phyloP scores from a whole-genome alignment of 2,797 vertebrate genomes.

The Acanthurus tractus region DNA sequence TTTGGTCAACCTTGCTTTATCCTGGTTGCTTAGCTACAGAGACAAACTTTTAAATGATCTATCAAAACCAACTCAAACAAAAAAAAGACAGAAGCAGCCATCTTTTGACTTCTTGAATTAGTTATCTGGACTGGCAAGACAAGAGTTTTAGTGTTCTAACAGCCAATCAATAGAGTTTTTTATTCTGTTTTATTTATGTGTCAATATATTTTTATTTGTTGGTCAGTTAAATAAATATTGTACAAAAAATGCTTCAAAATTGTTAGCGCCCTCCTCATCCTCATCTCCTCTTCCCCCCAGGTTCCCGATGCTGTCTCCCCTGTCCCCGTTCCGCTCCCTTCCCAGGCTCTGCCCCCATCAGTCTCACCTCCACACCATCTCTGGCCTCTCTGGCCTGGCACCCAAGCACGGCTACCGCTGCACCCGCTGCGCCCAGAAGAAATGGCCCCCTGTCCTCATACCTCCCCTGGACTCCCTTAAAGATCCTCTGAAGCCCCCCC shows the following conservation, averaged over 20 bases:
- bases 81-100: neutral
- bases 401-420: conserved; percentile 88
- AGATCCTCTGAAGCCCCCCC: conserved; percentile 75
- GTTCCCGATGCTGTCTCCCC: conserved; percentile 87
- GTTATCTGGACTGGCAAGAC: neutral
- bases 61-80: neutral
- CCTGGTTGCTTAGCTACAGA: neutral
- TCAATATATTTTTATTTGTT: neutral
- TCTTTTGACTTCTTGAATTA: neutral
- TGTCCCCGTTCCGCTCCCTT: conserved; percentile 82
- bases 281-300: conserved; percentile 60
- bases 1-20: neutral
- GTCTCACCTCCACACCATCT: conserved; percentile 95
- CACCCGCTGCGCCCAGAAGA: conserved; percentile 93
- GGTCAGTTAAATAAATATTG: neutral
- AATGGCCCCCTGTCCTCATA: conserved; percentile 91
- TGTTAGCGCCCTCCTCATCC: neutral
- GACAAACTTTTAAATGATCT: neutral
- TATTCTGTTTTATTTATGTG: neutral
- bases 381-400: conserved; percentile 86
- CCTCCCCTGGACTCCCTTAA: conserved; percentile 75
- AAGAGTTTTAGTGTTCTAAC: neutral
- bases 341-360: conserved; percentile 89
- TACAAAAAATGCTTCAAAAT: neutral
- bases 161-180: neutral